phyloP scores from a whole-genome alignment of 1,140 invertebrate species.

The Melipona quadrifasciata region DNA sequence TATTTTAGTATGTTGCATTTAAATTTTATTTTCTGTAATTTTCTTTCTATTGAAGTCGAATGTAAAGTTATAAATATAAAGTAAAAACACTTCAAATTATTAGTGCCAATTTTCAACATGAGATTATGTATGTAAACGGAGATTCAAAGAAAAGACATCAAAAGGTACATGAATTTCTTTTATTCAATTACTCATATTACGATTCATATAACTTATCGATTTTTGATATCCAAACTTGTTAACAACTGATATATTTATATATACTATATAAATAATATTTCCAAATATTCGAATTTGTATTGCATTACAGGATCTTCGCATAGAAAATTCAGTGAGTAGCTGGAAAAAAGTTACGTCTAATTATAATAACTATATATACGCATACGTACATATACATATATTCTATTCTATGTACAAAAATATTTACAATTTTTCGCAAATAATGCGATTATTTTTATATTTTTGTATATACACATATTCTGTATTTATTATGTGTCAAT shows the following conservation, averaged over 20 bases:
- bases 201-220: conserved; percentile 1
- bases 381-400: background rate
- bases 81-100: no score
- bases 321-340: background rate
- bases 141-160: background rate
- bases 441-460: background rate
- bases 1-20: no score
- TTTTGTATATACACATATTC: background rate
- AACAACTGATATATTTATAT: background rate
- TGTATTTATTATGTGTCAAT: background rate
- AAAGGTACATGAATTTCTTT: background rate
- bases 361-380: background rate
- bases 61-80: no score
- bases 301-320: background rate
- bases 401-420: conserved; percentile 39
- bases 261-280: background rate
- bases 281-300: background rate
- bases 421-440: conserved; percentile 31
- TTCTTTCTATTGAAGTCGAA: no score
- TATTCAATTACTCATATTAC: background rate
- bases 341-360: background rate
- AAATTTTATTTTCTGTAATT: no score
- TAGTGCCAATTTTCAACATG: no score
- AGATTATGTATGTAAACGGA: background rate
- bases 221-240: background rate